phyloP scores from a whole-genome alignment of 1,140 invertebrate genomes.

The Teleopsis dalmanni region DNA sequence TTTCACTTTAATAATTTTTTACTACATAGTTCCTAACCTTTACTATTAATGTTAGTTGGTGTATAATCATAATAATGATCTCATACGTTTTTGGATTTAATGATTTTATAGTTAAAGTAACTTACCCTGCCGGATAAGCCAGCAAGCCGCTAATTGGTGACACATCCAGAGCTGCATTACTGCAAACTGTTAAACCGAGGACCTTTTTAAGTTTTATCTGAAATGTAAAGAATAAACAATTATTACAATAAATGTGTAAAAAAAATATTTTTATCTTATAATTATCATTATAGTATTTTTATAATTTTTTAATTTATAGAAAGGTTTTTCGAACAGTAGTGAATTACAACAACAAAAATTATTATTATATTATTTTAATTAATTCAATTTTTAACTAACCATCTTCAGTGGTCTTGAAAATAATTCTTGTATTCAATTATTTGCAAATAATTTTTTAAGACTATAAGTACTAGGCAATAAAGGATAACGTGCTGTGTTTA shows the following conservation, averaged over 20 bases:
- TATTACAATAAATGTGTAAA: conserved; percentile 6
- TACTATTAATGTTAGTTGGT: too few species aligned
- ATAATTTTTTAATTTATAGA: not conserved
- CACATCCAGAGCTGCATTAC: conserved; percentile 83
- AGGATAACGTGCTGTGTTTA: too few species aligned
- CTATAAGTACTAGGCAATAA: too few species aligned
- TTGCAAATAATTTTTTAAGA: not conserved
- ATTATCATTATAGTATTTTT: not conserved
- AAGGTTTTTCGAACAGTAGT: too few species aligned
- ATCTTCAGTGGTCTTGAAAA: not conserved
- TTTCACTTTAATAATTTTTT: too few species aligned
- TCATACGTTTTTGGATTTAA: conserved; percentile 1
- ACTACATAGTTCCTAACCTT: too few species aligned
- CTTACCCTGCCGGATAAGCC: conserved; percentile 94
- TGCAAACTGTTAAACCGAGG: conserved; percentile 82
- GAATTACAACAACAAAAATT: too few species aligned
- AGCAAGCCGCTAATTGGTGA: conserved; percentile 77
- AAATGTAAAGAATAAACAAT: conserved; percentile 17
- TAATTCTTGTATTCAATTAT: not conserved
- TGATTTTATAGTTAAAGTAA: not conserved
- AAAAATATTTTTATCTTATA: not conserved
- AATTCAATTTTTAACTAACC: not conserved
- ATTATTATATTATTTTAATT: not conserved
- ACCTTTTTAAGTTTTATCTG: conserved; percentile 92
- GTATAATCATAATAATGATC: too few species aligned